Percentiles rank a stretch among this genome's conserved stretches.
Evolutionary conservation across 2,113 vertebrate species (phyloP).

Genomic region (Mus spicilegus): DNA sequence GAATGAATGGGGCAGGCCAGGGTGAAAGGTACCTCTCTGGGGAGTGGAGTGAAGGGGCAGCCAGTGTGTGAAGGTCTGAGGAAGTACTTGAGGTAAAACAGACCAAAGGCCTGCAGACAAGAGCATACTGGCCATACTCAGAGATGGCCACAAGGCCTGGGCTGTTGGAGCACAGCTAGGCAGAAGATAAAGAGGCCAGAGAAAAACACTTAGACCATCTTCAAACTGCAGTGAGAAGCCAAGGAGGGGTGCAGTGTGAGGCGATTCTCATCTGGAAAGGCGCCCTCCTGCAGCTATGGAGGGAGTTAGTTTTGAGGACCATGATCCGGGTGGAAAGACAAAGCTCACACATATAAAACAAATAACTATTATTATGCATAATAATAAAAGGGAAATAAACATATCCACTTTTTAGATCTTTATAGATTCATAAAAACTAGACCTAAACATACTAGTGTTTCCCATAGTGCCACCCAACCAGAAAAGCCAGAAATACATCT

Average conservation of each 20-base stretch:
- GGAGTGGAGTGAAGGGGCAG: not conserved
- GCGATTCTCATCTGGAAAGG: not conserved
- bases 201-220: not conserved
- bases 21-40: not conserved
- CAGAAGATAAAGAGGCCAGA: not conserved
- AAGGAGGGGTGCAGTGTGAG: not conserved
- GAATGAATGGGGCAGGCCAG: not conserved
- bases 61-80: not conserved
- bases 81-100: not conserved
- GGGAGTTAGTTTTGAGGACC: not conserved
- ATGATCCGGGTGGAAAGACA: not conserved
- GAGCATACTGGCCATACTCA: rapidly evolving
- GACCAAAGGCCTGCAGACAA: not conserved
- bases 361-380: not conserved
- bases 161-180: not conserved
- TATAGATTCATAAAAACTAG: not conserved
- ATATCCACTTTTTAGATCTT: not conserved
- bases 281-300: not conserved
- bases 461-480: not conserved
- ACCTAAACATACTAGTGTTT: not conserved
- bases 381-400: not conserved
- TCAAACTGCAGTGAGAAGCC: not conserved
- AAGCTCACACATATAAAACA: not conserved
- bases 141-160: not conserved
- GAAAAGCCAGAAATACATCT: not conserved